Base-by-base conservation (phyloP, 2,113 vertebrate genomes). In the Asarcornis scutulata region DNA sequence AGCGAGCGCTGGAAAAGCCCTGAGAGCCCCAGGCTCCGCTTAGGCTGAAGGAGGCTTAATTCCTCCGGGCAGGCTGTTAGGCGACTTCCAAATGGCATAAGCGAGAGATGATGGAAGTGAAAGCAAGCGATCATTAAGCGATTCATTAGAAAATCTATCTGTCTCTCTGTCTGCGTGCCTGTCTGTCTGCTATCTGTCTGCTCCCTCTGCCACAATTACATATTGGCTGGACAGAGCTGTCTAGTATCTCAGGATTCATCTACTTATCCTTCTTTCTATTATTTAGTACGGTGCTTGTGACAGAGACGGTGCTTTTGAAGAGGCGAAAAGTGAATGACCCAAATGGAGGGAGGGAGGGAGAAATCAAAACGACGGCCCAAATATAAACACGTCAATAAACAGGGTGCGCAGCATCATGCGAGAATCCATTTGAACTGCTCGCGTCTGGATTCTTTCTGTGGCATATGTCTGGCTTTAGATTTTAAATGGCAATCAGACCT, bases 111-210 rank as follows among this genome's bases (percentile, higher is more conserved):
- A 88, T 84, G 82, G 91, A 95, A 96, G 77, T 69, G 88, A 93
- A 92, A 88, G 55, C 56, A 40, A 95, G 85, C 42, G 63, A 25
- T 77, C 82, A 48, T 89, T 86, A 89, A 86, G 52, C 36, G 42
- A 81, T 89, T 94, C 31, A 92, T 95, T 93, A 93, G 31, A 90
- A 96, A 96, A 96, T 96, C 91, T 87, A 62, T 97, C 78, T 78
- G 67, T 83, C 78, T 94, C 88, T 82, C 83, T 46, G 72, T 86
- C 92, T 95, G 81, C 12, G 17, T 93, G 83, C 84, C 83, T 90
- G 86, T 85, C 97, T 94, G 97, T 86, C 96, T 97, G 90, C 83
- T 75, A 13, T 95, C 81, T 93, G 95, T 96, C 96, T 97, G 52
- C 84, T 78, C 26, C 77, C 69, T 92, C 86, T 4, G 44, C 83